Evolutionary conservation across 2,113 vertebrate species (phyloP), one percentile per base, ranked within the genome.

Genomic region (Entomyzon cyanotis): DNA sequence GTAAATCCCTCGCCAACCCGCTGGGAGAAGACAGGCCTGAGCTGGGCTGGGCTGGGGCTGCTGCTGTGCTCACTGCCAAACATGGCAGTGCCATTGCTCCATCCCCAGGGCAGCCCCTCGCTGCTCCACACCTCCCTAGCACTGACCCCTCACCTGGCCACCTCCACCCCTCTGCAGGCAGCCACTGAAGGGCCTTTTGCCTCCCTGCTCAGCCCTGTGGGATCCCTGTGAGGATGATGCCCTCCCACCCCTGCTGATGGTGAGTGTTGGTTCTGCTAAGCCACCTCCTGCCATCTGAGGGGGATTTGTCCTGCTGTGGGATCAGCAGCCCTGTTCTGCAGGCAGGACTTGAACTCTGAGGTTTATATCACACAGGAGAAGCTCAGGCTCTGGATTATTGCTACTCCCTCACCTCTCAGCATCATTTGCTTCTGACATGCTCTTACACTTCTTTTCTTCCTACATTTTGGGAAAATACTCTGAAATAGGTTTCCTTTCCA

Each of bases 21-120:
- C 93, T 95, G 93, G 31, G 87, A 89, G 60, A 31, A 89, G 84
- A 60, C 84, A 67, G 71, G 85, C 59, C 81, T 33, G 46, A 69
- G 84, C 62, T 55, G 64, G 58, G 28, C 62, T 10, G 5, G 84
- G 76, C 88, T 0, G 6, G 7, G 59, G 80, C 88, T 86, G 85
- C 92, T 0, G 27, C 92, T 82, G 90, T 16, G 92, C 69, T 47
- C 14, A 6, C 52, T 82, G 89, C 30, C 92, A 63, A 28, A 44
- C 74, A 18, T 49, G 60, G 56, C 17, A 0, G 69, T 33, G 24
- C 27, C 67, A 31, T 25, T 59, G 10, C 19, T 47, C 49, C 2
- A 3, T 10, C 14, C 46, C n/a, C 46, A 25, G 30, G 22, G 31
- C 56, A 63, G 58, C 73, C 65, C 13, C 69, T 41, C 16, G 0